phyloP scores from a whole-genome alignment of 1,140 invertebrate species.

The Drosophila repleta region DNA sequence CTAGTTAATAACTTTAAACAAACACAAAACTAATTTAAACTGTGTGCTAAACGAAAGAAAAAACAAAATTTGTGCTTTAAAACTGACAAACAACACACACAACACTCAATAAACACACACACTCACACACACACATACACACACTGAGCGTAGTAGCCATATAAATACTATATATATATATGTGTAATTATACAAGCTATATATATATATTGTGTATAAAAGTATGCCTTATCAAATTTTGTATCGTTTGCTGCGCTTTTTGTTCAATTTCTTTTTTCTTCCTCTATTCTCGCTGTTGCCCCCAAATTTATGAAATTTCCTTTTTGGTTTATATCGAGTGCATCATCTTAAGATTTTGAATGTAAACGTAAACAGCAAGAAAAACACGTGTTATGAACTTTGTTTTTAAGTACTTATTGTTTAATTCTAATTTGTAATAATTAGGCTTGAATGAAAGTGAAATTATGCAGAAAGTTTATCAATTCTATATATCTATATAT shows the following conservation, averaged over 20 bases:
- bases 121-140: constrained; percentile 34
- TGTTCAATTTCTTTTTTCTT: constrained; percentile 41
- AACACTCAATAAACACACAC: constrained; percentile 24
- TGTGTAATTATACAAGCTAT: constrained; percentile 48
- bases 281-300: constrained; percentile 51
- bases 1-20: constrained; percentile 13
- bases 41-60: constrained; percentile 59
- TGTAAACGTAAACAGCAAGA: constrained; percentile 35
- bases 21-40: constrained; percentile 35
- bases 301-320: constrained; percentile 18
- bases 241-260: constrained; percentile 65
- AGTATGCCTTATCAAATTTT: constrained; percentile 57
- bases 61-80: constrained; percentile 40
- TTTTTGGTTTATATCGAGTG: constrained; percentile 66
- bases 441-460: constrained; percentile 42
- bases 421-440: constrained; percentile 71
- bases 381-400: constrained; percentile 72
- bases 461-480: constrained; percentile 42
- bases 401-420: constrained; percentile 81
- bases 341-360: constrained; percentile 63
- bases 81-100: constrained; percentile 48
- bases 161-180: constrained; percentile 43
- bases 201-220: constrained; percentile 53
- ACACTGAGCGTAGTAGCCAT: constrained; percentile 48
- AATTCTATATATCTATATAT: constrained; percentile 62